Evolutionary conservation across 2,113 vertebrate species (phyloP).

Genomic region (Tragelaphus imberbis): DNA sequence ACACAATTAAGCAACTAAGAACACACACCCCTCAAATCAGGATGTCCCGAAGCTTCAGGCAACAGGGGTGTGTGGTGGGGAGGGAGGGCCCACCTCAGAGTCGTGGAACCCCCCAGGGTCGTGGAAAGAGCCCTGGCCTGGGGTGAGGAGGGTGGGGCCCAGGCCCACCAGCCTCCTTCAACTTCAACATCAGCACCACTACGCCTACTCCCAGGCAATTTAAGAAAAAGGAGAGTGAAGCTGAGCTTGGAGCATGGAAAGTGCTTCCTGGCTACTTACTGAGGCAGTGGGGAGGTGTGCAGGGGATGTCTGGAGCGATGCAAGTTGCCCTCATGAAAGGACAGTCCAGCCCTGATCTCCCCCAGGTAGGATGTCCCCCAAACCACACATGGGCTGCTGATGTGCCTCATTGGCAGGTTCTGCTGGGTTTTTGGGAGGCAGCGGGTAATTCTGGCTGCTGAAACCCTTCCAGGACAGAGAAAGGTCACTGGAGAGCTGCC

Average conservation of each 20-base stretch:
- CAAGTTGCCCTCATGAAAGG: not conserved
- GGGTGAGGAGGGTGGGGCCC: not conserved
- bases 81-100: no score
- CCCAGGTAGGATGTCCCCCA: no score
- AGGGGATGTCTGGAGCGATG: not conserved
- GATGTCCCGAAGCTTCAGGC: not conserved
- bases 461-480: not conserved
- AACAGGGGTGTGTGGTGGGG: not conserved
- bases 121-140: fast-evolving
- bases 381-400: fast-evolving
- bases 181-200: not conserved
- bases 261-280: not conserved
- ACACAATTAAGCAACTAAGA: not conserved
- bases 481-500: not conserved
- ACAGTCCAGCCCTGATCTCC: not conserved
- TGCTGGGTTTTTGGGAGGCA: not conserved
- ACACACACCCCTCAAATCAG: not conserved
- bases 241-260: fast-evolving
- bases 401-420: fast-evolving
- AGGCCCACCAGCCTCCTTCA: not conserved
- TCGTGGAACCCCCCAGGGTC: no score
- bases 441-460: not conserved
- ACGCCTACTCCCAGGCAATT: not conserved
- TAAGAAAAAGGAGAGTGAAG: not conserved
- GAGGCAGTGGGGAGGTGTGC: not conserved